Evolutionary conservation across 2,888 invertebrate species (phyloP).

Genomic region (Drosophila mulleri): DNA sequence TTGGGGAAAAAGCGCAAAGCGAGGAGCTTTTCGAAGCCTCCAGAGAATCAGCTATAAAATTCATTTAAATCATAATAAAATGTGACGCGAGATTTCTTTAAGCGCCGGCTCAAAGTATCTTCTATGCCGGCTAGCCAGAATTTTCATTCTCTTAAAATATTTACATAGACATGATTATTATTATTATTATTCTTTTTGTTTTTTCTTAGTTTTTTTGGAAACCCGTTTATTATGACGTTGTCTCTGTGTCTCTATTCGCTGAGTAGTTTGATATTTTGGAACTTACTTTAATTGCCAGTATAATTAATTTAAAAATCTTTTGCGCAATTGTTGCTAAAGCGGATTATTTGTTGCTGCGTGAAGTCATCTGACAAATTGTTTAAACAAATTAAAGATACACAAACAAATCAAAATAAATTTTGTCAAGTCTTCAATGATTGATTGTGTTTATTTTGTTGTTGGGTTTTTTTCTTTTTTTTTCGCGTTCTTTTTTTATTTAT

Average conservation of each 20-base stretch:
- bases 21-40: slow-evolving; percentile 42
- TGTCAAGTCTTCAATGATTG: slow-evolving; percentile 62
- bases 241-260: background rate
- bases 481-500: slow-evolving; percentile 22
- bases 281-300: slow-evolving; percentile 48
- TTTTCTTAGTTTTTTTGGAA: slow-evolving; percentile 13
- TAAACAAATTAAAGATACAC: slow-evolving; percentile 63
- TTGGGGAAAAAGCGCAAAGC: slow-evolving; percentile 35
- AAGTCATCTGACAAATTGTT: slow-evolving; percentile 71
- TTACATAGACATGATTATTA: background rate
- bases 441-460: slow-evolving; percentile 47
- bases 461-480: slow-evolving; percentile 26
- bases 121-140: slow-evolving; percentile 26
- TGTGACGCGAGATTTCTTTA: slow-evolving; percentile 56
- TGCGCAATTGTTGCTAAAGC: slow-evolving; percentile 38
- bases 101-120: slow-evolving; percentile 45
- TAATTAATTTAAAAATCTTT: slow-evolving; percentile 62
- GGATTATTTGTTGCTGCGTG: slow-evolving; percentile 54
- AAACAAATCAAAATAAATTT: slow-evolving; percentile 60
- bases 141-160: slow-evolving; percentile 17
- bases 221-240: slow-evolving; percentile 20
- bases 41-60: slow-evolving; percentile 68
- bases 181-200: background rate
- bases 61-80: slow-evolving; percentile 78
- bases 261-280: slow-evolving; percentile 42